Evolutionary conservation across 2,113 vertebrate species (phyloP).

Genomic region (Chrysochloris asiatica): DNA sequence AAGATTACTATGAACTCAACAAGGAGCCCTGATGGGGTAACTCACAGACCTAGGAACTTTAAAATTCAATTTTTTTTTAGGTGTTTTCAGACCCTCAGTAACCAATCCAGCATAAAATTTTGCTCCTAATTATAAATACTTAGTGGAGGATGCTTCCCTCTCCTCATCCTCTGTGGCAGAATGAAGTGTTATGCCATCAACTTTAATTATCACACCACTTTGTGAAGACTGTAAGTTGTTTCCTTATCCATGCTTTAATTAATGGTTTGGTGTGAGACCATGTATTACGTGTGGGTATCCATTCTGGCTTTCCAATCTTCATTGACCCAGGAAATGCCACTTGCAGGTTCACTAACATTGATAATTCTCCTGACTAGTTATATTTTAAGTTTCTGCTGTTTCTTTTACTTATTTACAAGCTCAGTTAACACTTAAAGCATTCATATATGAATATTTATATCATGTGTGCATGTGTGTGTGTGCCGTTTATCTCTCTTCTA

Average conservation of each 20-base stretch:
- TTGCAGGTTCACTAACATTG: background rate
- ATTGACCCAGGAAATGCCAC: background rate
- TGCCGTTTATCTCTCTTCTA: background rate
- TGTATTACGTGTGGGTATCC: background rate
- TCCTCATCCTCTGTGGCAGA: too few relatives aligned
- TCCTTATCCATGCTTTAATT: background rate
- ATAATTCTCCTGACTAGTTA: background rate
- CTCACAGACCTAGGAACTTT: too few relatives aligned
- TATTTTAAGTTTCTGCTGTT: background rate
- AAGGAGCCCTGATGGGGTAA: too few relatives aligned
- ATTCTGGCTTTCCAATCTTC: background rate
- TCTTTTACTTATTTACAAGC: background rate
- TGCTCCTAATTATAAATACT: too few relatives aligned
- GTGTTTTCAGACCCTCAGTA: too few relatives aligned
- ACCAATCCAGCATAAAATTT: too few relatives aligned
- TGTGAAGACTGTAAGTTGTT: background rate
- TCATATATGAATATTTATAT: background rate
- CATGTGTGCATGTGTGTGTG: background rate
- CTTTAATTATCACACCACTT: background rate
- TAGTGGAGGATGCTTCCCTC: too few relatives aligned
- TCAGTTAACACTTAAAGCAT: background rate
- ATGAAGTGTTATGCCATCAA: background rate
- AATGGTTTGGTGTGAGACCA: background rate
- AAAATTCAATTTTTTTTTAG: too few relatives aligned
- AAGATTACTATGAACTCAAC: too few relatives aligned